Conservation (phyloP, 2,113 vertebrate species). For the Scomber scombrus region DNA sequence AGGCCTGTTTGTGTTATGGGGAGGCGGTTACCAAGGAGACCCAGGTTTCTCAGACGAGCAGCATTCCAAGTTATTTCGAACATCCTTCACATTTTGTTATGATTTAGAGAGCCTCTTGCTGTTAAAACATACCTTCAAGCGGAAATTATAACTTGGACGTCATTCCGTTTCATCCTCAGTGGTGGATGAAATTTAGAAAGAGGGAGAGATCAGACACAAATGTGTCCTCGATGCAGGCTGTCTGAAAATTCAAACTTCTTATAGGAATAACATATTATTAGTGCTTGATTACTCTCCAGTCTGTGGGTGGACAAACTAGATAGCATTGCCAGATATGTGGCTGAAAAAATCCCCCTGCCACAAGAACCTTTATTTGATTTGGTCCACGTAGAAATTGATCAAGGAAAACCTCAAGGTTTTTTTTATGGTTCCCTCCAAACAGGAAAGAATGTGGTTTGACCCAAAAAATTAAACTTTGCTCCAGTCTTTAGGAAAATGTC, state of each 20-base stretch:
- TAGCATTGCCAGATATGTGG: conserved; percentile 42
- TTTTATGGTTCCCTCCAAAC: conserved; percentile 24
- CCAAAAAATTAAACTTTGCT: conserved; percentile 8
- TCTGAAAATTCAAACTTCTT: conserved; percentile 19
- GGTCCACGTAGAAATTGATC: conserved; percentile 40
- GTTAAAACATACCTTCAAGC: not conserved
- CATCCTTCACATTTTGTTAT: conserved; percentile 45
- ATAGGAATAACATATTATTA: conserved; percentile 53
- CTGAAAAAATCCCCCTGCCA: conserved; percentile 43
- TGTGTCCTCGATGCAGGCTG: conserved; percentile 21
- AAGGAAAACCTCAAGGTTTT: conserved; percentile 48
- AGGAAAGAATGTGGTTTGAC: conserved; percentile 29
- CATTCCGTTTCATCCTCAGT: not conserved
- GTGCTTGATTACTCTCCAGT: conserved; percentile 49
- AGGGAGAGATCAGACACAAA: not conserved
- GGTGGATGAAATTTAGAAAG: not conserved
- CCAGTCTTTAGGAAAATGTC: conserved; percentile 29
- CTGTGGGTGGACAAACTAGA: conserved; percentile 19
- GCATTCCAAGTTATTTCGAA: conserved; percentile 78
- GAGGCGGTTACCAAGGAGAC: conserved; percentile 77
- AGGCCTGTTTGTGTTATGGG: conserved; percentile 81
- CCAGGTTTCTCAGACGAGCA: conserved; percentile 70
- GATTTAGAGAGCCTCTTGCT: conserved; percentile 10
- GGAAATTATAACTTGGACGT: conserved; percentile 7
- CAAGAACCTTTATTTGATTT: conserved; percentile 58